These are phyloP conservation scores for Micromussa lordhowensis DNA, from an alignment of 92 coral and sea anemone species.

Conservation along the genomic window DNA sequence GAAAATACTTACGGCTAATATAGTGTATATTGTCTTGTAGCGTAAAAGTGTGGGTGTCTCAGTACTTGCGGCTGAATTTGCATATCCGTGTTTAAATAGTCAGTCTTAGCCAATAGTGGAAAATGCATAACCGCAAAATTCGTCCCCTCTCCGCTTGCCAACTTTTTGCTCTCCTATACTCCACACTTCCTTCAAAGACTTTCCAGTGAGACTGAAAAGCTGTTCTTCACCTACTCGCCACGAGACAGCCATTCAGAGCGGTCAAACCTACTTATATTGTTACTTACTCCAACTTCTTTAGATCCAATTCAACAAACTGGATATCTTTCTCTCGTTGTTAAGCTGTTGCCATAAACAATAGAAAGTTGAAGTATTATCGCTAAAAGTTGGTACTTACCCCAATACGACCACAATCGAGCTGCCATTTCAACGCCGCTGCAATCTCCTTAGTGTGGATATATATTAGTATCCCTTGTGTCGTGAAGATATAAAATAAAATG, in stretches of 20 bases:
- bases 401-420: slow-evolving; percentile 1
- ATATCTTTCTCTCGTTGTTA: slow-evolving; percentile 4
- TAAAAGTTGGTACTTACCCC: slow-evolving; percentile 17
- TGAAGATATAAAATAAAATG: background rate
- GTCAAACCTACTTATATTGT: background rate
- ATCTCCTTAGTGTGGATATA: background rate
- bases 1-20: background rate
- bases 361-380: background rate
- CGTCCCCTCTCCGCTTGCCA: background rate
- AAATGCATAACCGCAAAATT: background rate
- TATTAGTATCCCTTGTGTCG: background rate
- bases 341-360: slow-evolving; percentile 20
- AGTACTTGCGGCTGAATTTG: background rate
- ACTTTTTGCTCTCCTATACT: background rate
- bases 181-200: background rate
- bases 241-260: background rate
- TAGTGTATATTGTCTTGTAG: background rate
- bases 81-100: background rate
- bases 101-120: background rate
- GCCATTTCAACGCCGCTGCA: slow-evolving; percentile 10
- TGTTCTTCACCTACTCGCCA: background rate
- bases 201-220: background rate
- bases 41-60: background rate
- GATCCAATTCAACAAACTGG: background rate
- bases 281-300: background rate